Conservation (phyloP, 2,888 invertebrate genomes). For the Spialia ferax region DNA sequence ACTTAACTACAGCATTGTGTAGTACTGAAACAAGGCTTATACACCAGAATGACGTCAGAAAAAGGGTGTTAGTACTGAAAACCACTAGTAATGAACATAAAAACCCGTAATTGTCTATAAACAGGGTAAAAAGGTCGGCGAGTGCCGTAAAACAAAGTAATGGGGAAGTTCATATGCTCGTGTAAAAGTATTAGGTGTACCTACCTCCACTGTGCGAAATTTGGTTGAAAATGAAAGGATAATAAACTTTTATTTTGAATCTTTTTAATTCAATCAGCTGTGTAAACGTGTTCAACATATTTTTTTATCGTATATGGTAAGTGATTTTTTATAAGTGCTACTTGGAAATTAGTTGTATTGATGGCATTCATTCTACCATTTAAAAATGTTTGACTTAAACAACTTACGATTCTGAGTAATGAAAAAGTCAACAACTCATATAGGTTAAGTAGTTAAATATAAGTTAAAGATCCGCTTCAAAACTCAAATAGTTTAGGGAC, state of each 20-base stretch:
- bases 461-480: no score
- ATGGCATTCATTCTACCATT: no score
- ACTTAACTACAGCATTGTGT: no score
- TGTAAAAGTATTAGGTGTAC: background rate
- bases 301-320: no score
- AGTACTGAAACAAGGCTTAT: background rate
- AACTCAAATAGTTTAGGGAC: no score
- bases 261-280: background rate
- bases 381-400: no score
- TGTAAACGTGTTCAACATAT: no score
- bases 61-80: conserved; percentile 10
- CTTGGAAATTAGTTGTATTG: no score
- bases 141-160: conserved; percentile 22
- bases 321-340: no score
- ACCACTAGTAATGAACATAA: conserved; percentile 22
- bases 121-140: conserved; percentile 21
- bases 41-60: background rate
- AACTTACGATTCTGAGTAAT: no score
- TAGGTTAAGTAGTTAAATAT: no score
- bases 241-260: background rate
- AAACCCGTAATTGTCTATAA: conserved; percentile 28
- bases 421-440: no score
- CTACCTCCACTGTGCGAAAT: background rate
- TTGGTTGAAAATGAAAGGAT: conserved; percentile 5
- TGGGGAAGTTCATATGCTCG: background rate